phyloP scores from a whole-genome alignment of 2,113 vertebrate genomes.

The Tylochromis polylepis region DNA sequence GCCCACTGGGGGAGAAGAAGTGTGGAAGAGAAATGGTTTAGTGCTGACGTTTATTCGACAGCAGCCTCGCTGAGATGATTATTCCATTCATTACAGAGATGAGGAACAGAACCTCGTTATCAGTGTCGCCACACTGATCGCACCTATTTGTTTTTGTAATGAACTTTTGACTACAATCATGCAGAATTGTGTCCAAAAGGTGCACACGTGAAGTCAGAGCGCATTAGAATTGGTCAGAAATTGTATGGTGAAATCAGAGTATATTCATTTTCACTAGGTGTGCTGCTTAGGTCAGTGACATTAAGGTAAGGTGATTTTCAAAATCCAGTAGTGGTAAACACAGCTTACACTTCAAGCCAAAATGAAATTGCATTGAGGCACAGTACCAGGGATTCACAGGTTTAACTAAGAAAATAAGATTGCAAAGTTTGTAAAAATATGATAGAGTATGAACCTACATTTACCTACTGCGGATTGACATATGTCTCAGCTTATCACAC shows the following conservation, averaged over 20 bases:
- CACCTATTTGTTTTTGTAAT: conserved; percentile 24
- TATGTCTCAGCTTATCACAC: neutral
- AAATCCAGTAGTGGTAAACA: neutral
- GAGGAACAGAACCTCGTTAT: conserved; percentile 29
- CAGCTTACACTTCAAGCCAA: neutral
- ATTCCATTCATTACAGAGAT: conserved; percentile 43
- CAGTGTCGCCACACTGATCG: conserved; percentile 12
- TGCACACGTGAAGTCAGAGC: neutral
- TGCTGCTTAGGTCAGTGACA: neutral
- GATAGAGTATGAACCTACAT: neutral
- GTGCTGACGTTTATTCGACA: conserved; percentile 29
- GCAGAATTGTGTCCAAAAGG: neutral
- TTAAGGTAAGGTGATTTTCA: neutral
- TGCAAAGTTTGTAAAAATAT: neutral
- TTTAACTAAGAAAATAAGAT: neutral
- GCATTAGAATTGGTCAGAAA: neutral
- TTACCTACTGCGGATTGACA: neutral
- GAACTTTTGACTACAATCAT: conserved; percentile 17
- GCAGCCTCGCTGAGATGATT: conserved; percentile 39
- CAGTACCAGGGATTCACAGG: neutral
- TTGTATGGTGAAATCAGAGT: neutral
- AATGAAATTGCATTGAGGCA: neutral
- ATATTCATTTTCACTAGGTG: neutral
- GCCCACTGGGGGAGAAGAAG: conserved; percentile 35
- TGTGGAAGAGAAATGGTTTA: conserved; percentile 33